These are phyloP conservation scores for Periphyllus acericola DNA, from an alignment of 2,888 invertebrate genomes.

Conservation along the genomic window DNA sequence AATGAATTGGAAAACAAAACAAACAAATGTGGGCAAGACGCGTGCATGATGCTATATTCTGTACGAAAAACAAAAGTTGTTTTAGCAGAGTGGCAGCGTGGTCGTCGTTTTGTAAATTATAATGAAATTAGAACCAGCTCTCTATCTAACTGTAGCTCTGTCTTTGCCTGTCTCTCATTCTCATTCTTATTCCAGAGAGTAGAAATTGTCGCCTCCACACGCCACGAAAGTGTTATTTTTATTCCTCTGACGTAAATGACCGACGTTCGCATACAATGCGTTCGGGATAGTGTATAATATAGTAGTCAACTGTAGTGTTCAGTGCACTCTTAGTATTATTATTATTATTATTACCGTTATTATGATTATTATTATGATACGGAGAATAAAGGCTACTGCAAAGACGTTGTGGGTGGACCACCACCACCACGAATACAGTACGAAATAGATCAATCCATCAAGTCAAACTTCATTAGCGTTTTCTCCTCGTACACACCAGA, in stretches of 20 bases:
- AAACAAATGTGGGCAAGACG: background rate
- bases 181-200: background rate
- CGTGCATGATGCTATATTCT: background rate
- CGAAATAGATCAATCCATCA: conserved; percentile 59
- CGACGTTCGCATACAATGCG: background rate
- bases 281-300: background rate
- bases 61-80: conserved; percentile 30
- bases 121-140: conserved; percentile 38
- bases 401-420: conserved; percentile 7
- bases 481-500: conserved; percentile 45
- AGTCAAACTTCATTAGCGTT: conserved; percentile 61
- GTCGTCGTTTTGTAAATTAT: conserved; percentile 31
- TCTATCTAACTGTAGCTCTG: background rate
- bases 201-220: conserved; percentile 18
- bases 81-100: background rate
- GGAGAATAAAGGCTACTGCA: background rate
- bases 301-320: background rate
- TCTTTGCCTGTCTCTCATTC: background rate
- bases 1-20: conserved; percentile 30
- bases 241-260: background rate
- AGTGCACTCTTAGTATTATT: too few species aligned
- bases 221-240: conserved; percentile 12
- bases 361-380: conserved; percentile 6
- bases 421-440: background rate
- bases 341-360: background rate